Evolutionary conservation across 2,888 invertebrate genomes (phyloP), one percentile per base, ranked within the genome.

Genomic region (Portevinia maculata): DNA sequence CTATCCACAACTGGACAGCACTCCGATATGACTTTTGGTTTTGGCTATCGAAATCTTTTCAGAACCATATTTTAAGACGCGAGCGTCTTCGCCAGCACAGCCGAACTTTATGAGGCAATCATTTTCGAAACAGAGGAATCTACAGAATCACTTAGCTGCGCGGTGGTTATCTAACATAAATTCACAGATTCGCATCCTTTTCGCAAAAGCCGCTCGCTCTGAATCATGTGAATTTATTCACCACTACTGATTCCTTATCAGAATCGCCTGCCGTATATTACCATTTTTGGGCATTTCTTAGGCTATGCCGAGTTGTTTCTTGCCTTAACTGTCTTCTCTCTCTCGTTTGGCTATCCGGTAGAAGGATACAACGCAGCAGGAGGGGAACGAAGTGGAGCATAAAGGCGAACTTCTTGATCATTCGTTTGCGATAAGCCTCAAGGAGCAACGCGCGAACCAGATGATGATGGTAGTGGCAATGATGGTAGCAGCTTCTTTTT

Each of bases 221-320:
- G 83, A 83, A 83, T 83, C 83, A 83, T 83, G 83, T 78, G 83
- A 83, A 83, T 83, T 83, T 83, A 83, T 83, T 83, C 78, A 75
- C 83, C 83, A 78, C 78, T 57, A 55, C 76, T 78, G 83, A 83
- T 83, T 78, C 44, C 83, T 83, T 83, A 83, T 83, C 83, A 83
- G 78, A 78, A 78, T 78, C 83, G 57, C 65, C 67, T 53, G 78
- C 62, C 71, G 83, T 83, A 83, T 78, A 78, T 83, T 76, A 78
- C 83, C 83, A 76, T 83, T 78, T 83, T 83, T 83, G 83, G 83
- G 83, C 62, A 78, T 83, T 83, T 83, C 83, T 83, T 73, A 83
- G 73, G 83, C 71, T 76, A 19, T 53, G 76, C 41, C 52, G 52
- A 21, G 50, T 59, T 30, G 70, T 52, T 67, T 9, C 48, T 46